Percentiles rank a stretch among this genome's conserved stretches.
Evolutionary conservation across 2,888 invertebrate species (phyloP).

Genomic region (Geophilus truncorum): DNA sequence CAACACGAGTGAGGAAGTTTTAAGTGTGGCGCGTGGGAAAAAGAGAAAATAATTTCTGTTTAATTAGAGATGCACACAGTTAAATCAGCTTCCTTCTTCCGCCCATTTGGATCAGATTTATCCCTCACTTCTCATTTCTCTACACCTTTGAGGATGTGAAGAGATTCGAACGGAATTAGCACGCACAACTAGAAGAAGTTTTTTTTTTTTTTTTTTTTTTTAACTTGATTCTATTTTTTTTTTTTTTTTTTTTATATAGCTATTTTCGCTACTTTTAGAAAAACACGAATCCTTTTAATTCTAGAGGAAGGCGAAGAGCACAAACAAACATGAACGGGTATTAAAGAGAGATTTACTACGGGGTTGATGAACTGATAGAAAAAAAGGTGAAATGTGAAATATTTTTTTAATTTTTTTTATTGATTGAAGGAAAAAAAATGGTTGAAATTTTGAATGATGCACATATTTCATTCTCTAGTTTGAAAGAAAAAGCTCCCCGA

Average conservation of each 20-base stretch:
- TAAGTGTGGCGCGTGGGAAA: slow-evolving; percentile 9
- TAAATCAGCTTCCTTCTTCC: slow-evolving; percentile 27
- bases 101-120: slow-evolving; percentile 27
- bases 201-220: background rate
- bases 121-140: slow-evolving; percentile 10
- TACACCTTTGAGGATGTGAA: slow-evolving; percentile 13
- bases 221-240: background rate
- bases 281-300: background rate
- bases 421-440: background rate
- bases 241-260: background rate
- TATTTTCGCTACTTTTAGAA: background rate
- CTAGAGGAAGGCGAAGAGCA: background rate
- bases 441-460: background rate
- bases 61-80: slow-evolving; percentile 24
- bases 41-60: slow-evolving; percentile 27
- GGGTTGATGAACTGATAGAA: background rate
- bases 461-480: slow-evolving; percentile 15
- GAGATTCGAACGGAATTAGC: background rate
- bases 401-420: background rate
- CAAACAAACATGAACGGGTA: background rate
- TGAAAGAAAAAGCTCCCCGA: background rate
- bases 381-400: background rate
- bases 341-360: background rate
- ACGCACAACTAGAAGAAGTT: background rate
- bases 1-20: slow-evolving; percentile 15